Evolutionary conservation across 2,797 vertebrate genomes (phyloP), one percentile per base, ranked within the genome.

Genomic region (Phyllotis vaccarum): DNA sequence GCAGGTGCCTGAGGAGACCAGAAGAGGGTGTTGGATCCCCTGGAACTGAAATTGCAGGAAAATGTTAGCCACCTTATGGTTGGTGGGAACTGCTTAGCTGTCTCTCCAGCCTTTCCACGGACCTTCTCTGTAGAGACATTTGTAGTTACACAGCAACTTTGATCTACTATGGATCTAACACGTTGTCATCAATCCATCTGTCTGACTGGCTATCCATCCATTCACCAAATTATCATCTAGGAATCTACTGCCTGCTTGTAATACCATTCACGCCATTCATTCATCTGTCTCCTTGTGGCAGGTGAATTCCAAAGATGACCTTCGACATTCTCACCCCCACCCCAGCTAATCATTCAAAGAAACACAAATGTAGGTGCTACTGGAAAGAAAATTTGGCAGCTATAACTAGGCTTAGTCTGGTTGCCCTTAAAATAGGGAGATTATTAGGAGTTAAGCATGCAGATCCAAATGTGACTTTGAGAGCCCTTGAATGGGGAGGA

Each of bases 341-440:
- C 54, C 60, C 3, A 27, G 24, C 74, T n/a, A 62, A 46, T 89
- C 75, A 95, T 54, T 75, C 29, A 78, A 85, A 64, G 34, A 82
- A 76, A 68, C 40, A 78, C n/a, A 87, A 64, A 75, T 37, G 6
- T 56, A 83, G 66, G 46, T 68, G 85, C 17, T 83, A 29, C n/a
- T 58, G 10, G 60, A 82, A 89, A 85, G 66, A 46, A 2, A 86
- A 60, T 70, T 16, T 91, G 62, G 24, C 31, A 85, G 70, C 14
- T 74, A 7, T 46, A 93, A 89, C 37, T 58, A 76, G 75, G 21
- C 9, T 68, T 90, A 78, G n/a, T 62, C 82, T 21, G 78, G 54
- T 21, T 90, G 17, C 5, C 58, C 52, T 96, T 93, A 94, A 95
- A 90, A 95, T 19, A 64, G 24, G 27, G 19, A 95, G 64, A 52